Percentiles rank a stretch among this genome's conserved stretches.
These are phyloP conservation scores for Eupeodes latifasciatus DNA, from an alignment of 2,888 invertebrate species.

Conservation along the genomic window DNA sequence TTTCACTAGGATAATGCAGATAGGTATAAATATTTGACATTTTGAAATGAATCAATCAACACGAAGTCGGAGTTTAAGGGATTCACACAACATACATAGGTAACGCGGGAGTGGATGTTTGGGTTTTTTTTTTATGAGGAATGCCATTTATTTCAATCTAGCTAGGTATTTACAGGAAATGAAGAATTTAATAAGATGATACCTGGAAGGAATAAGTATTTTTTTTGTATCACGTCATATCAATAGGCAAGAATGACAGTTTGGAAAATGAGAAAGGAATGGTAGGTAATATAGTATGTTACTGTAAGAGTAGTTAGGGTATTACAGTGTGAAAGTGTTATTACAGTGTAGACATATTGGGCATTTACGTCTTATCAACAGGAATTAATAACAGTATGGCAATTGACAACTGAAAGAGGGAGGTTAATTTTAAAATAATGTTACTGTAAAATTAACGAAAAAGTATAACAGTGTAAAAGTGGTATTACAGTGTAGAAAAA, in stretches of 20 bases:
- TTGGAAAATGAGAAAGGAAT: too few relatives aligned
- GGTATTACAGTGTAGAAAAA: too few relatives aligned
- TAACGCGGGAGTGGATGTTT: neutral
- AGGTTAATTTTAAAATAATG: too few relatives aligned
- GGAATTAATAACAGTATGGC: too few relatives aligned
- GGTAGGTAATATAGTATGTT: neutral
- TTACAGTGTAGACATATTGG: too few relatives aligned
- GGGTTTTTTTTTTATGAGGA: neutral
- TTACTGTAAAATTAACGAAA: too few relatives aligned
- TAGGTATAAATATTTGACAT: constrained; percentile 54
- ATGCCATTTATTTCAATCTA: constrained; percentile 28
- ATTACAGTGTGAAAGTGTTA: too few relatives aligned
- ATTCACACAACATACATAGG: neutral
- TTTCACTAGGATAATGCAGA: neutral
- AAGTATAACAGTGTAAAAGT: too few relatives aligned
- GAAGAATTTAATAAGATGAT: constrained; percentile 13
- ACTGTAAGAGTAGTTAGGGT: too few relatives aligned
- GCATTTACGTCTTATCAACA: too few relatives aligned
- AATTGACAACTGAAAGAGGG: too few relatives aligned
- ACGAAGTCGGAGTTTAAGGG: constrained; percentile 1
- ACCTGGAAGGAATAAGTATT: neutral
- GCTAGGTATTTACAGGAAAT: neutral
- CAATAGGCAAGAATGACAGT: neutral
- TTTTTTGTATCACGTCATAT: neutral
- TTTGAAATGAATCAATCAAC: constrained; percentile 62